Evolutionary conservation across 2,888 invertebrate genomes (phyloP), one percentile per base, ranked within the genome.

Genomic region (Cyclophora albipunctata): DNA sequence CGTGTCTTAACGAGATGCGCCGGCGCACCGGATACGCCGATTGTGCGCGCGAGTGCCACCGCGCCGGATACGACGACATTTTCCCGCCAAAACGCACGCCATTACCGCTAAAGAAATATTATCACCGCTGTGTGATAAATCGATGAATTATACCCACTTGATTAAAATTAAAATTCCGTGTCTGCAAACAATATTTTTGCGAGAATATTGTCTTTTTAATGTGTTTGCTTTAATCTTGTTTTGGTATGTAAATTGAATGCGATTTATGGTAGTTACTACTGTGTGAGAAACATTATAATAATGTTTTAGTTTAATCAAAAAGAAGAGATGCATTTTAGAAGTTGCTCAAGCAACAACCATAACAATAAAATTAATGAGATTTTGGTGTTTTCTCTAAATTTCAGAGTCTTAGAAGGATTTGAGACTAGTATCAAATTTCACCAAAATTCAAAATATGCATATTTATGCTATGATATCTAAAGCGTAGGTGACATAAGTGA

Each of bases 21-120:
- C 35, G 48, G 57, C 64, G 52, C 59, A 66, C 75, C 76, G 78
- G 78, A 76, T 58, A 72, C 64, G 55, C 46, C 62, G 71, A 75
- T 77, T 68, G 69, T 70, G 72, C 69, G 74, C 71, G 64, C 66
- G 66, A 71, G 59, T 64, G 65, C 56, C 63, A 43, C 6, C 56
- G 54, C 61, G 50, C 57, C 72, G 77, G 77, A 75, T 71, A 66
- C 64, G 63, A 57, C 54, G 63, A 66, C 74, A 66, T 67, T 73
- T 73, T 67, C 69, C 74, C 71, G 33, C 69, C 71, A 70, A 73
- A 75, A 72, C 73, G 69, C 70, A 66, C 71, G 69, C 66, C 66
- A 67, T 70, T 69, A 64, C 58, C 53, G 58, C 61, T 67, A 70
- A 69, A 77, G 75, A 76, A 73, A 75, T 69, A 76, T 72, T 67